phyloP scores from a whole-genome alignment of 2,113 vertebrate genomes.

The Siniperca chuatsi region DNA sequence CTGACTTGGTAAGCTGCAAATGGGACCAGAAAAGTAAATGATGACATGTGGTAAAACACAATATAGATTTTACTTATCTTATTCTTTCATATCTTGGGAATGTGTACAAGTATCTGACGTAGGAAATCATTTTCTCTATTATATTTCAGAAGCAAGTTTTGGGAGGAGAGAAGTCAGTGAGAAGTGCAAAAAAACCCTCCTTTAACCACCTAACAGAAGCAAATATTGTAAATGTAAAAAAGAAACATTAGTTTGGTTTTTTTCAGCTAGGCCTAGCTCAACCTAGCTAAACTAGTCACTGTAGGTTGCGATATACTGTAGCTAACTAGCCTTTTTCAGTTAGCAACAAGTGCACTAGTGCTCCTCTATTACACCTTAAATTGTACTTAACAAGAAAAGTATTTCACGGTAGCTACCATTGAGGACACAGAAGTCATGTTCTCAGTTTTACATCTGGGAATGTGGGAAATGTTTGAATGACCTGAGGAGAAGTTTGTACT shows the following conservation, averaged over 20 bases:
- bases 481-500: not conserved
- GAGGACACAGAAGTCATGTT: not conserved
- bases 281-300: not conserved
- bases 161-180: not conserved
- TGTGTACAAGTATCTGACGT: not conserved
- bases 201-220: not conserved
- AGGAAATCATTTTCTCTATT: not conserved
- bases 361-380: not conserved
- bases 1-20: conserved; percentile 88
- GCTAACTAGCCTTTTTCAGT: not conserved
- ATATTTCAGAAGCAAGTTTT: not conserved
- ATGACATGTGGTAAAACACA: not conserved
- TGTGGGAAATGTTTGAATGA: too few species aligned
- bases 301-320: not conserved
- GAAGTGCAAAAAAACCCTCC: too few species aligned
- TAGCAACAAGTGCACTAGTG: not conserved
- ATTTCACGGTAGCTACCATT: not conserved
- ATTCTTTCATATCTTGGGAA: not conserved
- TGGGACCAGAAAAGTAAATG: conserved; percentile 29
- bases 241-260: too few species aligned
- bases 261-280: not conserved
- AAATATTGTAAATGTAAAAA: not conserved
- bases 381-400: not conserved
- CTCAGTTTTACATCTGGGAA: not conserved
- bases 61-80: not conserved